A percentile compares a stretch with the other conserved stretches of the same genome.
Evolutionary conservation across 2,113 vertebrate genomes (phyloP).

Genomic region (Sander lucioperca): DNA sequence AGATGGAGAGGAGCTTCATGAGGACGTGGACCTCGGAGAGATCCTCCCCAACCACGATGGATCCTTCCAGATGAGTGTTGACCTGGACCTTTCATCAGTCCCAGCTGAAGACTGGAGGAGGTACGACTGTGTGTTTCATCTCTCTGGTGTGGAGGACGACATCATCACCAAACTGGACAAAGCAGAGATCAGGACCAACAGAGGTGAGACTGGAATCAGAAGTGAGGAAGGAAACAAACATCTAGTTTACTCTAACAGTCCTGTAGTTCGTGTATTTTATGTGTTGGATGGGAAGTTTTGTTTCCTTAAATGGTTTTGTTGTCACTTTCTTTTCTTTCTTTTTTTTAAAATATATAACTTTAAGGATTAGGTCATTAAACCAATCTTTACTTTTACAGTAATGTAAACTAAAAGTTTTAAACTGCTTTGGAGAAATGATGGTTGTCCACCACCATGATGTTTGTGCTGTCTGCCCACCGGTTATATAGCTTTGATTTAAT

Average conservation of each 20-base stretch:
- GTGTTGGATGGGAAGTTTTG: background rate
- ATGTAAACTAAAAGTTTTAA: too few relatives aligned
- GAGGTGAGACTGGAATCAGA: background rate
- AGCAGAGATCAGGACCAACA: slow-evolving; percentile 15
- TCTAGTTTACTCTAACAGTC: background rate
- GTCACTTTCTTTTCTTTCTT: background rate
- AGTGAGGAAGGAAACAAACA: too few relatives aligned
- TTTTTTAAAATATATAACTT: too few relatives aligned
- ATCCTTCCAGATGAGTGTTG: slow-evolving; percentile 64
- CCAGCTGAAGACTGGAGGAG: slow-evolving; percentile 19
- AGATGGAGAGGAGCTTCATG: slow-evolving; percentile 46
- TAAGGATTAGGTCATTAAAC: too few relatives aligned
- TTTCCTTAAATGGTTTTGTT: background rate
- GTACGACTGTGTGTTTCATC: slow-evolving; percentile 50
- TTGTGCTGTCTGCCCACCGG: too few relatives aligned
- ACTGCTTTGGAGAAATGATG: too few relatives aligned
- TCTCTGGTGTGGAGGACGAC: background rate
- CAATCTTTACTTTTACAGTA: too few relatives aligned
- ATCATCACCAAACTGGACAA: slow-evolving; percentile 25
- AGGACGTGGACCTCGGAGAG: slow-evolving; percentile 54
- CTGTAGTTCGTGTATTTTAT: background rate
- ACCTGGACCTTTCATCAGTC: slow-evolving; percentile 12
- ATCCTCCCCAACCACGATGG: slow-evolving; percentile 67
- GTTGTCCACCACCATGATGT: too few relatives aligned
- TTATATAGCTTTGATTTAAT: too few relatives aligned